A percentile compares a stretch with the other conserved stretches of the same genome.
Evolutionary conservation across 2,888 invertebrate genomes (phyloP).

Genomic region (Spodoptera littoralis): DNA sequence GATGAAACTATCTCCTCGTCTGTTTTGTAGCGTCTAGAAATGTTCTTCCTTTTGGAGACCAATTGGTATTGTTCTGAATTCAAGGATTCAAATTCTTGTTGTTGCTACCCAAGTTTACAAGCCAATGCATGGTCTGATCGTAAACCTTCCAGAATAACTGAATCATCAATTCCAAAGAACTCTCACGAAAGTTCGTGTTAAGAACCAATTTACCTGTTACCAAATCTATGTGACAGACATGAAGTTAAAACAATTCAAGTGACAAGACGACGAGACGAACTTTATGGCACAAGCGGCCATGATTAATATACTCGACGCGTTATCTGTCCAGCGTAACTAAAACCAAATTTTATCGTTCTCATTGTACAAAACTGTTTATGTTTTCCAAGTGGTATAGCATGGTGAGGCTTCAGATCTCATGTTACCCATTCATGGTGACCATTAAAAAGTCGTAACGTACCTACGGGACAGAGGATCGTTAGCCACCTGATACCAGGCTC

Average conservation of each 20-base stretch:
- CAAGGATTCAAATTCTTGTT: too few species aligned
- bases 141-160: not conserved
- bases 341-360: constrained; percentile 81
- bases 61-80: too few species aligned
- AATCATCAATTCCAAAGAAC: not conserved
- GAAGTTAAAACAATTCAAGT: constrained; percentile 37
- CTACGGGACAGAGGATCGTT: constrained; percentile 87
- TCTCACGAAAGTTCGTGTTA: not conserved
- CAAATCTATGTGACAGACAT: constrained; percentile 34
- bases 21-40: too few species aligned
- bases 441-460: constrained; percentile 86
- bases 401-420: constrained; percentile 76
- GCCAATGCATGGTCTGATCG: too few species aligned
- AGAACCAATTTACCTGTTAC: constrained; percentile 11
- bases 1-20: too few species aligned
- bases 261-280: constrained; percentile 41
- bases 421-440: constrained; percentile 86
- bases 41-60: too few species aligned
- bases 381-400: constrained; percentile 69
- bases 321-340: constrained; percentile 70
- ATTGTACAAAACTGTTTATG: constrained; percentile 81
- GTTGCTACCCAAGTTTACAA: too few species aligned
- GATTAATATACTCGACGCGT: constrained; percentile 58
- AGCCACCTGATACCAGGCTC: constrained; percentile 84
- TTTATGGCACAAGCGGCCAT: constrained; percentile 54